phyloP scores from a whole-genome alignment of 2,797 vertebrate species.

The Petrocephalus sullivani region DNA sequence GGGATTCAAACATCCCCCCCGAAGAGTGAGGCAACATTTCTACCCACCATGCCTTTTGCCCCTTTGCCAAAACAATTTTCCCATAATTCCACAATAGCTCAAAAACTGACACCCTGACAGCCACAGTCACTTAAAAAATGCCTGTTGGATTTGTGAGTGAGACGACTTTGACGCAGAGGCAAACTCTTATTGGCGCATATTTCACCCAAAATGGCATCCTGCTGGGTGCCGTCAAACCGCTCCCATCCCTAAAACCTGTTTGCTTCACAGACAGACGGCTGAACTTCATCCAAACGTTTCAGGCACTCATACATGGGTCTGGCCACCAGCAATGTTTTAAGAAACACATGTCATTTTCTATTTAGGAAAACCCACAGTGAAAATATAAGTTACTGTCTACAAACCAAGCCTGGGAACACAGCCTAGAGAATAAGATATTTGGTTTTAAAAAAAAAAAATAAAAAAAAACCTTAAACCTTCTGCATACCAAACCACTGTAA shows the following conservation, averaged over 20 bases:
- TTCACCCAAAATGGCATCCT: neutral
- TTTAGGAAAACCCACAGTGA: slow-evolving; percentile 54
- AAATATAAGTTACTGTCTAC: slow-evolving; percentile 42
- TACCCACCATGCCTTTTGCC: neutral
- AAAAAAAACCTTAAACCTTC: slow-evolving; percentile 38
- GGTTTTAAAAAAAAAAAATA: slow-evolving; percentile 39
- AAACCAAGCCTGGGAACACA: slow-evolving; percentile 6
- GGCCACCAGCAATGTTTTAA: slow-evolving; percentile 47
- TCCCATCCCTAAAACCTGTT: neutral
- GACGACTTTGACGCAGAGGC: neutral
- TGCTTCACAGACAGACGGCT: slow-evolving; percentile 23
- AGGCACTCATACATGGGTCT: slow-evolving; percentile 25
- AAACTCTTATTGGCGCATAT: neutral
- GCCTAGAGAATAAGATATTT: slow-evolving; percentile 12
- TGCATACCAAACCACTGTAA: slow-evolving; percentile 30
- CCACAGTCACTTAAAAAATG: neutral
- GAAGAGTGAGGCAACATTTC: neutral
- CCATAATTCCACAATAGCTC: neutral
- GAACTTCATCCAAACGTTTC: slow-evolving; percentile 22
- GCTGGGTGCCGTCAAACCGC: neutral
- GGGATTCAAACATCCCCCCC: neutral
- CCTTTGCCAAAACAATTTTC: neutral
- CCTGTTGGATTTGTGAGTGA: neutral
- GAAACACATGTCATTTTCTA: slow-evolving; percentile 42
- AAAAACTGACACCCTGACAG: neutral